Percentiles rank a stretch among this genome's conserved stretches.
Conservation (phyloP, 2,797 vertebrate species). For the Tamandua tetradactyla region DNA sequence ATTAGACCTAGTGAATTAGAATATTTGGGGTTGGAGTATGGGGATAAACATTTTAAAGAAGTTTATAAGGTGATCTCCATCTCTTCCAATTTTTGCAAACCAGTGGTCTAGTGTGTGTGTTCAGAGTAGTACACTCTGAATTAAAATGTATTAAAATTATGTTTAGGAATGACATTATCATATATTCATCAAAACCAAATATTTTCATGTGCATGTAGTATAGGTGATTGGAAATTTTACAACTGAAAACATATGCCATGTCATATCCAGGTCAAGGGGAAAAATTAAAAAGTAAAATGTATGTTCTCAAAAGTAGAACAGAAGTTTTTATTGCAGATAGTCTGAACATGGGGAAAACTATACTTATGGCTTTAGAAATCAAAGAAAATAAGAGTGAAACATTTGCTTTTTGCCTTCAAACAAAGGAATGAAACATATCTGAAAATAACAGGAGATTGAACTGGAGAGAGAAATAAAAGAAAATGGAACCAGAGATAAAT, state of each 20-base stretch:
- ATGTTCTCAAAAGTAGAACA: background rate
- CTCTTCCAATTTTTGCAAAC: background rate
- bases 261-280: background rate
- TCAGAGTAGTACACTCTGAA: background rate
- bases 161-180: background rate
- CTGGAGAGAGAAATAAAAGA: background rate
- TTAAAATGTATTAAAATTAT: background rate
- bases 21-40: background rate
- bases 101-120: background rate
- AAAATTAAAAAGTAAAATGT: background rate
- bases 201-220: background rate
- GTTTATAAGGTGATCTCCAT: background rate
- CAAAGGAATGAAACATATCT: background rate
- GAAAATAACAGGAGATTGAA: background rate
- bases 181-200: background rate
- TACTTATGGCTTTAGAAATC: background rate
- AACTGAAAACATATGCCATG: background rate
- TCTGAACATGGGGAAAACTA: background rate
- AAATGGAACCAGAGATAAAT: background rate
- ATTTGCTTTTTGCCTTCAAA: background rate
- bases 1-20: background rate
- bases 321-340: background rate
- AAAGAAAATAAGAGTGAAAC: constrained; percentile 2
- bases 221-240: background rate
- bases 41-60: background rate